Evolutionary conservation across 2,113 vertebrate genomes (phyloP), one percentile per base, ranked within the genome.

Genomic region (Prolemur simus): DNA sequence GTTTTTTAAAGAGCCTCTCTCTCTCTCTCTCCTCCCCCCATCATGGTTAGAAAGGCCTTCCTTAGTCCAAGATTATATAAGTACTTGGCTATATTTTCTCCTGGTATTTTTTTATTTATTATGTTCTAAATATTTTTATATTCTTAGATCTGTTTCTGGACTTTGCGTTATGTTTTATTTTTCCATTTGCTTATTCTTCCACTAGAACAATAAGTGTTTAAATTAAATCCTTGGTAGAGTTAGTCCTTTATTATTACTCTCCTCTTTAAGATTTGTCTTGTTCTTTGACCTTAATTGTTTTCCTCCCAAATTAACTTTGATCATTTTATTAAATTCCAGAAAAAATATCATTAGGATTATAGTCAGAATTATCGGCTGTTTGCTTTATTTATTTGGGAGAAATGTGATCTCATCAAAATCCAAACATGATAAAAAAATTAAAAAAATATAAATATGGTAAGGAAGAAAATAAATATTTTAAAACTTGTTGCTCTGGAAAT

Each of bases 361-460:
- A 77, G 34, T n/a, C 69, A 54, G 32, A 93, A 80, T 90, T 91
- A 84, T 76, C 32, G 92, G 77, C 49, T 95, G 64, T 86, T 97
- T 95, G 45, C 49, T 92, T 78, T 78, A 68, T 68, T 94, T 74
- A 90, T 81, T 89, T 86, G 56, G 23, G 15, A 95, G 39, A 88
- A 23, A 85, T 9, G 14, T 90, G 42, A 63, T 66, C 39, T 91
- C 37, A 91, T 94, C 56, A 85, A 94, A 93, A 93, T 89, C 14
- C 12, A 92, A 87, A 34, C 82, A n/a, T 52, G 18, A 2, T 83
- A 39, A 96, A 42, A 42, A 42, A 42, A 42, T 6, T 42, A 6
- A 6, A 42, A 85, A 94, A 93, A 91, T 89, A 11, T 12, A 92
- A 87, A 34, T 85, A 39, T 52, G 18, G 2, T 83, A 39, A 96